Evolutionary conservation across 2,113 vertebrate genomes (phyloP).

Genomic region (Chamaetylas fuelleborni): DNA sequence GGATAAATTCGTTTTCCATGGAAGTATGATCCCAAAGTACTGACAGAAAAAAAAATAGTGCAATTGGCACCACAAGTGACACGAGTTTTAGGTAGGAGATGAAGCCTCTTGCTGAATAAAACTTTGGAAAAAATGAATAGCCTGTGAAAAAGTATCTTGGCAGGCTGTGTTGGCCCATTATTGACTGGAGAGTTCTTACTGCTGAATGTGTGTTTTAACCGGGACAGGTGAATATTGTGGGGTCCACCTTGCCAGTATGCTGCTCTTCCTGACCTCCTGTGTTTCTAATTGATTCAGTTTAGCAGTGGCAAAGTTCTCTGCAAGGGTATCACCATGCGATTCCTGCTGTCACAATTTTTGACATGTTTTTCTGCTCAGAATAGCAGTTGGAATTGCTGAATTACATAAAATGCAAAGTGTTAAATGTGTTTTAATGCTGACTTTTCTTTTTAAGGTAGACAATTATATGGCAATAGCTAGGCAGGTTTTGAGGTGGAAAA

Average conservation of each 20-base stretch:
- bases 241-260: neutral
- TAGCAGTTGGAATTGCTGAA: neutral
- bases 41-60: neutral
- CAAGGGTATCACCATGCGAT: neutral
- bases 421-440: neutral
- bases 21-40: neutral
- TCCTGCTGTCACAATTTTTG: neutral
- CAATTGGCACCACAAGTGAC: neutral
- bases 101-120: neutral
- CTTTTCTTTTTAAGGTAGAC: neutral
- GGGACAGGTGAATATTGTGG: neutral
- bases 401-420: neutral
- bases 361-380: neutral
- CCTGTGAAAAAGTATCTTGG: neutral
- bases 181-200: neutral
- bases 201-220: rapidly evolving
- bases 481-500: neutral
- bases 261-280: neutral
- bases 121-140: neutral
- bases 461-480: neutral
- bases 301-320: neutral
- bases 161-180: neutral
- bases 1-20: neutral
- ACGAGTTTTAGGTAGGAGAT: neutral
- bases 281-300: neutral